phyloP scores from a whole-genome alignment of 2,797 vertebrate genomes.

The Todus mexicanus region DNA sequence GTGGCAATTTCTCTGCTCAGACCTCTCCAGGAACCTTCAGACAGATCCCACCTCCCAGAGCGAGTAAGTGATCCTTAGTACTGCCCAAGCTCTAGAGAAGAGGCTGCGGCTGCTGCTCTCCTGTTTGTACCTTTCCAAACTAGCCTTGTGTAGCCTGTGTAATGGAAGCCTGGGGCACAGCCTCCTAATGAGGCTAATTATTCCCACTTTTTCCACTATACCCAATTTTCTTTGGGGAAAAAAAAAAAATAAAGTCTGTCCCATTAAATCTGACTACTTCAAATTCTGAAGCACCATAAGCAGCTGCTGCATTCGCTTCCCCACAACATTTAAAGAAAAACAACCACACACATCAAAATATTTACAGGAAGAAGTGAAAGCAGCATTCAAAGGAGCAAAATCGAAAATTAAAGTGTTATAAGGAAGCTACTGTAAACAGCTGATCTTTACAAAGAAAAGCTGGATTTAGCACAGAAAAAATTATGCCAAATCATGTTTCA shows the following conservation, averaged over 20 bases:
- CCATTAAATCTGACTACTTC: constrained; percentile 60
- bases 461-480: constrained; percentile 58
- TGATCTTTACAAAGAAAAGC: constrained; percentile 72
- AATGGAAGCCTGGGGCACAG: background rate
- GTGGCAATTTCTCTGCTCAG: too few relatives aligned
- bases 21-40: background rate
- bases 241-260: too few relatives aligned
- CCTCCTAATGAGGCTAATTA: background rate
- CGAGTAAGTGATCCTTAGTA: constrained; percentile 23
- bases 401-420: constrained; percentile 73
- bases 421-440: constrained; percentile 73
- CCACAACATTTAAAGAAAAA: constrained; percentile 57
- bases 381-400: constrained; percentile 74
- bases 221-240: background rate
- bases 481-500: constrained; percentile 48
- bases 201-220: background rate
- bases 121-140: background rate
- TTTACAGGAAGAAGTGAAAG: constrained; percentile 74
- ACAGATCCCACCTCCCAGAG: background rate
- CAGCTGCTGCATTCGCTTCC: constrained; percentile 72
- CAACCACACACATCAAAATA: constrained; percentile 72
- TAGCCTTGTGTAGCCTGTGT: fast-evolving
- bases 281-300: constrained; percentile 72
- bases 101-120: background rate
- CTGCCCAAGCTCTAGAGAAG: background rate